Evolutionary conservation across 2,888 invertebrate genomes (phyloP), one percentile per base, ranked within the genome.

Genomic region (Andrena dorsata): DNA sequence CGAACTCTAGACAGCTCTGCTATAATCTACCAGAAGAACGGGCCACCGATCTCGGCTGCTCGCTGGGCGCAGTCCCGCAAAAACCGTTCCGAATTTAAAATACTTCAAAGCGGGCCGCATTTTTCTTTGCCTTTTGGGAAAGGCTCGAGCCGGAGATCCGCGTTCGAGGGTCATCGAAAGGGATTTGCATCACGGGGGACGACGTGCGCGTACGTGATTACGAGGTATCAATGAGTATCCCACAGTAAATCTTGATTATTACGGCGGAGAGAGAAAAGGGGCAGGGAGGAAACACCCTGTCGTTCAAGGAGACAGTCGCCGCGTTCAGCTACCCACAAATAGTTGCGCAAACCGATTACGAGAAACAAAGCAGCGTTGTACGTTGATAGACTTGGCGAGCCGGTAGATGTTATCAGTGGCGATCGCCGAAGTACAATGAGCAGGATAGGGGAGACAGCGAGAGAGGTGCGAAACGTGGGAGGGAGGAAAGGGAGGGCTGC

Each of bases 391-490:
- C 71, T 60, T n/a, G 80, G 70, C 58, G 61, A 68, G 49, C 32
- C 68, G 53, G 60, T 71, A 61, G 82, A 85, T 87, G 47, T 85
- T 82, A 87, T 86, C 87, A 10, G 35, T 32, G 26, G 74, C 74
- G 51, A 81, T 75, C 70, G 16, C 66, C 76, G 81, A 87, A 41
- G 41, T 41, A 53, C 84, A 72, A 85, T 82, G 49, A 78, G 49
- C 69, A 47, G 35, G 83, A 75, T 58, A 75, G 41, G 58, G 63
- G 47, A 41, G 64, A 6, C 23, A 26, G 64, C 16, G 47, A 75
- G 74, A 85, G 53, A 85, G 65, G 35, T 10, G 58, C 41, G 69
- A 60, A 56, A 68, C 32, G 28, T 41, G 23, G 6, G 60, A 16
- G 70, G 58, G 47, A 71, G 20, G 49, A 23, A 56, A 47, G 32